Conservation (phyloP, 2,113 vertebrate species). For the Tinamus guttatus region DNA sequence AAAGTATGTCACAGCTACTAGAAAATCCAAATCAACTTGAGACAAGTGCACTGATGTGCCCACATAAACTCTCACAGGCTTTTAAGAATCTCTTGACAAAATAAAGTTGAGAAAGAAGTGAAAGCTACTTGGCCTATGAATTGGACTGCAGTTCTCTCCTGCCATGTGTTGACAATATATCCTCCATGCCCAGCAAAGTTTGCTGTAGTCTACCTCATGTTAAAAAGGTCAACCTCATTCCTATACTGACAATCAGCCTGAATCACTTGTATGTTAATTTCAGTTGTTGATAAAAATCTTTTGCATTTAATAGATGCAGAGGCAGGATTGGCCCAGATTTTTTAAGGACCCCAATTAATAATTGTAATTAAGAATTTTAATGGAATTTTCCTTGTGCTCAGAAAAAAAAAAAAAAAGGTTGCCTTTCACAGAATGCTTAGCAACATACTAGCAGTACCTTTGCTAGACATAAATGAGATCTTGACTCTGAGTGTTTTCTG, state of each 20-base stretch:
- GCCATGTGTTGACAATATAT: background rate
- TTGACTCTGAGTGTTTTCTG: background rate
- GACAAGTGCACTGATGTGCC: background rate
- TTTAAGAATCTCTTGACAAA: background rate
- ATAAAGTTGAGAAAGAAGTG: background rate
- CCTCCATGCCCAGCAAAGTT: background rate
- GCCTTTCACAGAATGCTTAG: background rate
- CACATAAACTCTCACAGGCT: background rate
- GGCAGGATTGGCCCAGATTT: fast-evolving
- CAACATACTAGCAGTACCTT: background rate
- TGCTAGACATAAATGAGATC: background rate
- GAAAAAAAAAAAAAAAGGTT: no score
- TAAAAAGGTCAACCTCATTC: background rate
- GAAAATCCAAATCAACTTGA: background rate
- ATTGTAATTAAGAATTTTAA: background rate
- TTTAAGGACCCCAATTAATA: background rate
- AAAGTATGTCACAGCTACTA: background rate
- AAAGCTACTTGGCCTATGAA: background rate
- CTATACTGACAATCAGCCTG: background rate
- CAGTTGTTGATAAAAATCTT: background rate
- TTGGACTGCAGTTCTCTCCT: background rate
- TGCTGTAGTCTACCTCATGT: background rate
- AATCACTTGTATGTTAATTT: background rate
- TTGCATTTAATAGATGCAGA: background rate
- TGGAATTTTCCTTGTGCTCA: background rate